These are phyloP conservation scores for Euglossa dilemma DNA, from an alignment of 1,140 invertebrate genomes.

Conservation along the genomic window DNA sequence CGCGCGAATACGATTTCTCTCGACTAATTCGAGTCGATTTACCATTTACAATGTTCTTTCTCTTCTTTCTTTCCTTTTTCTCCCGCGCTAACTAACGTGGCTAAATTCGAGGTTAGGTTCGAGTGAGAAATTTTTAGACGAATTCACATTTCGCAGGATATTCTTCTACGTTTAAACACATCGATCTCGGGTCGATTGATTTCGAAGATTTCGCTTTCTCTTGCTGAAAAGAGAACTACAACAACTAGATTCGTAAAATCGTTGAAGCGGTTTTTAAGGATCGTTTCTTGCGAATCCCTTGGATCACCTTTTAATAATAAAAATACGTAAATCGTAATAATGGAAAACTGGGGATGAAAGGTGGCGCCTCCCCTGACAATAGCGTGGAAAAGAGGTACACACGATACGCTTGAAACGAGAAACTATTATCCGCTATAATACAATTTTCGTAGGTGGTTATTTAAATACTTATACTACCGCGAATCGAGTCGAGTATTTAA, in stretches of 20 bases:
- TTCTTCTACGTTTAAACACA: not conserved
- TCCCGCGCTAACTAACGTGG: not conserved
- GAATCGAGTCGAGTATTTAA: slow-evolving; percentile 23
- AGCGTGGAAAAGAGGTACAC: not conserved
- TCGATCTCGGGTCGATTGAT: not conserved
- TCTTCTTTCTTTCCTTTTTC: not conserved
- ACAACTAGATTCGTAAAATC: not conserved
- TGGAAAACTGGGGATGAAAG: not conserved
- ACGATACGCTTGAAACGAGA: not conserved
- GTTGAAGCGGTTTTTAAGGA: not conserved
- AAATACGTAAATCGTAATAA: not conserved
- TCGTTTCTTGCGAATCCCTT: not conserved
- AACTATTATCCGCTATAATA: not conserved
- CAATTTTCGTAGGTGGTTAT: not conserved
- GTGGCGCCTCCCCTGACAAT: not conserved
- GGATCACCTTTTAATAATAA: not conserved
- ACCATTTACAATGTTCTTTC: too few species aligned
- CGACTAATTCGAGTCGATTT: not conserved
- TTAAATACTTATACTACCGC: not conserved
- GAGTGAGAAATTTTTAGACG: not conserved
- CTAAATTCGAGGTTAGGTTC: not conserved
- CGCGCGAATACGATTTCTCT: not conserved
- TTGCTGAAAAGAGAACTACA: not conserved
- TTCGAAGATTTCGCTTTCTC: not conserved
- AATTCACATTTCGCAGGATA: not conserved